Percentiles rank a stretch among this genome's conserved stretches.
phyloP scores from a whole-genome alignment of 2,888 invertebrate genomes.

The Barypeithes pellucidus region DNA sequence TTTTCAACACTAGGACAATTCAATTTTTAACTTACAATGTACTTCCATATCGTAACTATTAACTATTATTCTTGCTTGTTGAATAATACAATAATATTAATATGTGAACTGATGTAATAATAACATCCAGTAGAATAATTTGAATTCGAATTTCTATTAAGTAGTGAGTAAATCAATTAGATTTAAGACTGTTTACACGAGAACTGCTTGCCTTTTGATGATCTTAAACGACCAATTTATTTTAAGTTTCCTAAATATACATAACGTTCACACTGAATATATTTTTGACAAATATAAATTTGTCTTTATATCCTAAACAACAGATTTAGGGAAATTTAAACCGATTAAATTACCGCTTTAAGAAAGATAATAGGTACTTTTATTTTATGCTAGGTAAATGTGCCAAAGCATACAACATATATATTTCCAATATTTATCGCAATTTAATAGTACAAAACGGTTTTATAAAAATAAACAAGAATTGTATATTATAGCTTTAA shows the following conservation, averaged over 20 bases:
- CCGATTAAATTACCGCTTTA: neutral
- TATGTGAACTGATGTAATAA: too few species aligned
- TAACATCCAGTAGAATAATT: too few species aligned
- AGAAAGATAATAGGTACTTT: neutral
- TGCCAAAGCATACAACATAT: neutral
- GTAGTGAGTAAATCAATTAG: too few species aligned
- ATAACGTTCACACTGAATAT: neutral
- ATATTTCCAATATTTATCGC: neutral
- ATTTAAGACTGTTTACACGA: too few species aligned
- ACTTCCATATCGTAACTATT: too few species aligned
- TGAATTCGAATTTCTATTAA: too few species aligned
- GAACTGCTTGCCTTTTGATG: too few species aligned
- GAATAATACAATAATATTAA: too few species aligned
- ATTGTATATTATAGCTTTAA: neutral
- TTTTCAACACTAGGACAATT: too few species aligned
- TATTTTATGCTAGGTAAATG: neutral
- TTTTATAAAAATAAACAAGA: neutral
- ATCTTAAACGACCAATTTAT: neutral
- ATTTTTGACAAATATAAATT: conserved; percentile 7
- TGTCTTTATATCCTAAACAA: neutral
- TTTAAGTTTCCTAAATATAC: neutral
- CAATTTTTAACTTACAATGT: too few species aligned
- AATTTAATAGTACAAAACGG: neutral
- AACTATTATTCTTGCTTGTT: too few species aligned
- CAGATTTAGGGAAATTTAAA: conserved; percentile 9